Evolutionary conservation across 53 echinoderm and acorn worm species (phyloP).

Genomic region (Crossaster papposus): DNA sequence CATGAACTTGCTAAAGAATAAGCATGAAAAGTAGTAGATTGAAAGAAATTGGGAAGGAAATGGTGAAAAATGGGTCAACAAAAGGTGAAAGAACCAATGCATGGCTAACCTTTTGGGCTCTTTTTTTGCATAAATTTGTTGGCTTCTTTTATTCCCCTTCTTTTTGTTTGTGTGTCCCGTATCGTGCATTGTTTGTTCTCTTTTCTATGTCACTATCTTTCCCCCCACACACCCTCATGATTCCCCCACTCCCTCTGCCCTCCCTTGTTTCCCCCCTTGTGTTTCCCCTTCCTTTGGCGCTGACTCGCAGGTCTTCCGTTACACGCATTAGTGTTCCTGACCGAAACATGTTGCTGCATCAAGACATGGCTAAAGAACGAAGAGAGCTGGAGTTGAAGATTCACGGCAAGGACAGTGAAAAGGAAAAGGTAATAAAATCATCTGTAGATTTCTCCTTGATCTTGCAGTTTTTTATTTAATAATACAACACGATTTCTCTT

Average conservation of each 20-base stretch:
- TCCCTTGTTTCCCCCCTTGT: slow-evolving; percentile 17
- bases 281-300: slow-evolving; percentile 36
- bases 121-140: slow-evolving; percentile 62
- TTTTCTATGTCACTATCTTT: background rate
- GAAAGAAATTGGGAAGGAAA: background rate
- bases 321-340: slow-evolving; percentile 95
- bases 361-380: slow-evolving; percentile 95
- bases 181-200: background rate
- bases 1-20: slow-evolving; percentile 10
- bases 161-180: slow-evolving; percentile 55
- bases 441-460: too few species aligned
- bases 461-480: background rate
- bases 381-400: slow-evolving; percentile 91
- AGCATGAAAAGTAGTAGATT: slow-evolving; percentile 27
- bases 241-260: background rate
- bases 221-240: background rate
- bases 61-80: background rate
- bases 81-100: slow-evolving; percentile 13
- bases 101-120: slow-evolving; percentile 59
- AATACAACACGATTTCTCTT: background rate
- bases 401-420: slow-evolving; percentile 78
- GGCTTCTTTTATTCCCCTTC: slow-evolving; percentile 65
- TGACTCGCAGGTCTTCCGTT: slow-evolving; percentile 86
- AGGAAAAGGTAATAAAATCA: slow-evolving; percentile 70
- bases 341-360: slow-evolving; percentile 90